phyloP scores from a whole-genome alignment of 1,140 invertebrate genomes.

The Heliconius nattereri region DNA sequence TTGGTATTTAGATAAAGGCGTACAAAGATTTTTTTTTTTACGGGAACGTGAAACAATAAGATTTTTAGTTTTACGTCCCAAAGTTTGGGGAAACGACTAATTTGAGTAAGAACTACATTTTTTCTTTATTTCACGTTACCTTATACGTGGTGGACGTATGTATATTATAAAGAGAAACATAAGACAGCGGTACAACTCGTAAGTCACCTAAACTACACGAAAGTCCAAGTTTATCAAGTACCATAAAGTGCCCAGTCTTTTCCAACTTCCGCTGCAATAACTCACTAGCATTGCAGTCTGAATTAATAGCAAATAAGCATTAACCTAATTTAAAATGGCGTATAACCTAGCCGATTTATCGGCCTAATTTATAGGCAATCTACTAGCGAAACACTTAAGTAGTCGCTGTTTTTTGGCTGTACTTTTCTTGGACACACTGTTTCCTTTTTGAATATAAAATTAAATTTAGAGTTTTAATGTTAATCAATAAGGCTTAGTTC shows the following conservation, averaged over 20 bases:
- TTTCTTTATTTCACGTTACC: no score
- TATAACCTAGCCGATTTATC: constrained; percentile 48
- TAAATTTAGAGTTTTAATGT: background rate
- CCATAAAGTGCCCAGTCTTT: constrained; percentile 38
- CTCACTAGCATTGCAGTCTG: constrained; percentile 38
- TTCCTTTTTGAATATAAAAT: constrained; percentile 8
- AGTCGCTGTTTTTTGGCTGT: constrained; percentile 35
- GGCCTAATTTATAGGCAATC: constrained; percentile 47
- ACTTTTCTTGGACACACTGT: background rate
- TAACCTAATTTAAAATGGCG: constrained; percentile 54
- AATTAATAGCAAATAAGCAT: constrained; percentile 51
- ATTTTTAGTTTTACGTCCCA: no score
- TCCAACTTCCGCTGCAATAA: constrained; percentile 38
- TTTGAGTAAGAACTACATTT: no score
- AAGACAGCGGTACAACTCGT: background rate
- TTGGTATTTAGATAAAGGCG: no score
- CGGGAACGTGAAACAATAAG: no score
- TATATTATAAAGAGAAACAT: background rate
- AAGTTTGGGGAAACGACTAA: no score
- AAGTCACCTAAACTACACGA: constrained; percentile 21
- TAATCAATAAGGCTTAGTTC: background rate
- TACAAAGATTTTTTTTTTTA: no score
- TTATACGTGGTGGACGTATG: no score
- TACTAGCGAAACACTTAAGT: constrained; percentile 43
- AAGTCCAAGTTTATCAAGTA: constrained; percentile 33